These are phyloP conservation scores for Plutomurus gul DNA, from an alignment of 1,140 invertebrate genomes.

Conservation along the genomic window DNA sequence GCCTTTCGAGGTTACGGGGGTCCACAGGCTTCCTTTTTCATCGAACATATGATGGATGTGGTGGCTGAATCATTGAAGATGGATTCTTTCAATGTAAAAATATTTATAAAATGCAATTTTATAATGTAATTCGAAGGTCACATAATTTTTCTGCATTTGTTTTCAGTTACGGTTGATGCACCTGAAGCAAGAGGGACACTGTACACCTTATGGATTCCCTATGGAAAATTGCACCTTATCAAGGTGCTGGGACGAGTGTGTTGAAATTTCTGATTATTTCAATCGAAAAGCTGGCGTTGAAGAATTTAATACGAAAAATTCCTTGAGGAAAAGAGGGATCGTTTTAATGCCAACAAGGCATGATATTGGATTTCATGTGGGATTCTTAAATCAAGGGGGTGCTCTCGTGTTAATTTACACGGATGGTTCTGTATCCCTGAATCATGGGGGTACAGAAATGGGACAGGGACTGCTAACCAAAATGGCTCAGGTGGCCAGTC, in stretches of 20 bases:
- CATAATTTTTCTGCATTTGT: neutral
- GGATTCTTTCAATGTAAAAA: slow-evolving; percentile 64
- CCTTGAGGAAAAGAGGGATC: slow-evolving; percentile 87
- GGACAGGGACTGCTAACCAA: slow-evolving; percentile 95
- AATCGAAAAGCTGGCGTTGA: slow-evolving; percentile 66
- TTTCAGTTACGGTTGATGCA: slow-evolving; percentile 70
- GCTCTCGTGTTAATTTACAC: slow-evolving; percentile 83
- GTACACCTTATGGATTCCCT: slow-evolving; percentile 76
- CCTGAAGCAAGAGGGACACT: slow-evolving; percentile 75
- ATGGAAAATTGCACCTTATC: slow-evolving; percentile 74
- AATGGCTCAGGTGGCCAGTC: slow-evolving; percentile 85
- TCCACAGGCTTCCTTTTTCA: slow-evolving; percentile 83
- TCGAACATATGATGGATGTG: slow-evolving; percentile 76
- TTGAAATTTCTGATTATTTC: slow-evolving; percentile 69
- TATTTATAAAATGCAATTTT: neutral
- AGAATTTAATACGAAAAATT: slow-evolving; percentile 76
- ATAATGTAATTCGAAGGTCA: neutral
- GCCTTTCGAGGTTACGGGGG: slow-evolving; percentile 88
- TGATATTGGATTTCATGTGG: slow-evolving; percentile 79
- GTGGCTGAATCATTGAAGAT: slow-evolving; percentile 72
- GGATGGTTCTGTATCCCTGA: slow-evolving; percentile 88
- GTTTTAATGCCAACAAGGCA: slow-evolving; percentile 83
- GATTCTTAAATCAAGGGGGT: slow-evolving; percentile 83
- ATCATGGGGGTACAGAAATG: slow-evolving; percentile 92
- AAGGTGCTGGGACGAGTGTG: slow-evolving; percentile 80